Percentiles rank a stretch among this genome's conserved stretches.
phyloP scores from a whole-genome alignment of 1,140 invertebrate genomes.

The Neotoxoptera formosana region DNA sequence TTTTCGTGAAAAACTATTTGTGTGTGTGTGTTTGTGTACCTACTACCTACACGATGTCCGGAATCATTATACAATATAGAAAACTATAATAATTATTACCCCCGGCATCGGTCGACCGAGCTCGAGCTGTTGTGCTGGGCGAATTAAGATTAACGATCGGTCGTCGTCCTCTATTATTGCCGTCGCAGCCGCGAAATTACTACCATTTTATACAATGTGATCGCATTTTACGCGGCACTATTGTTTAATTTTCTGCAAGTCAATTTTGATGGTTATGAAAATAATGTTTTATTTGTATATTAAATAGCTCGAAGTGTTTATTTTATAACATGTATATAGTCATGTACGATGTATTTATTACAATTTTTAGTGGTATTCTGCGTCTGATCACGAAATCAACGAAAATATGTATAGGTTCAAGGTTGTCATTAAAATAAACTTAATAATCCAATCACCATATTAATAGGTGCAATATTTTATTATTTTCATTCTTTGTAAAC shows the following conservation, averaged over 20 bases:
- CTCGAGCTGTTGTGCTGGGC: background rate
- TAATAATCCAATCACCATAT: too few species aligned
- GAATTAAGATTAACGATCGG: slow-evolving; percentile 13
- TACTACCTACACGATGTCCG: background rate
- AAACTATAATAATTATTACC: background rate
- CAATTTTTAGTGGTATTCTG: background rate
- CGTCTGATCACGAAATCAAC: background rate
- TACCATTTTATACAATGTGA: background rate
- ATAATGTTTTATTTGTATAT: background rate
- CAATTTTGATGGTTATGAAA: background rate
- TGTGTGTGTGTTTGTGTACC: background rate
- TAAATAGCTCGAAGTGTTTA: background rate
- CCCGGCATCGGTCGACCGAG: background rate
- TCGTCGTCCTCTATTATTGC: background rate
- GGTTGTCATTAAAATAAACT: too few species aligned
- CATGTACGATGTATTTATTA: background rate
- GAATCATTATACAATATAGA: background rate
- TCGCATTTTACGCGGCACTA: background rate
- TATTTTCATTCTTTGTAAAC: background rate
- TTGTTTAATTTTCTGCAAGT: background rate
- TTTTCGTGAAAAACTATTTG: slow-evolving; percentile 30
- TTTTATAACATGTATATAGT: background rate
- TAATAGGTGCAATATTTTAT: background rate
- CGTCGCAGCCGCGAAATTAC: background rate
- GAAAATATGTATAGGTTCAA: too few species aligned